Percentiles rank a stretch among this genome's conserved stretches.
Evolutionary conservation across 2,113 vertebrate species (phyloP).

Genomic region (Himantopus leucocephalus): DNA sequence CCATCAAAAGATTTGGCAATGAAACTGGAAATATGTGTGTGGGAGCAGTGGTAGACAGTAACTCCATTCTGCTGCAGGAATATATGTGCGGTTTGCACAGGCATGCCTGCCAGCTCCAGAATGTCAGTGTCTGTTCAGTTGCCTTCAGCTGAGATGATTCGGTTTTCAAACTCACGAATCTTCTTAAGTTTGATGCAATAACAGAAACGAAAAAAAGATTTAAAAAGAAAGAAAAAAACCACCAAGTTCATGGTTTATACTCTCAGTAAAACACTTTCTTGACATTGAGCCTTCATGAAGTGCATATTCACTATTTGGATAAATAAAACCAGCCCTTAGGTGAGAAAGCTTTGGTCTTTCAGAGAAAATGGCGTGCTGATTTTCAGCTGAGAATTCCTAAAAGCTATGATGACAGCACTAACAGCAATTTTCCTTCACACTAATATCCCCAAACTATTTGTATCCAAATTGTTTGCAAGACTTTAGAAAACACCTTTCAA

Average conservation of each 20-base stretch:
- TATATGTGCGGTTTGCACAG: background rate
- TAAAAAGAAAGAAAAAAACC: fast-evolving
- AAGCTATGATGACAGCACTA: background rate
- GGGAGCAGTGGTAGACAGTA: background rate
- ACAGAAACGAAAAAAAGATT: background rate
- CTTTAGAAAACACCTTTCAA: background rate
- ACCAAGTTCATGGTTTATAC: background rate
- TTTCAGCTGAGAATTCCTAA: background rate
- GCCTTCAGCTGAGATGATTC: background rate
- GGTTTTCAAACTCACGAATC: background rate
- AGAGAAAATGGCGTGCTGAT: background rate
- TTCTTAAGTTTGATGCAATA: background rate
- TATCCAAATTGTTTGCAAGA: background rate
- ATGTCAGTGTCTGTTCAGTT: background rate
- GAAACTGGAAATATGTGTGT: background rate
- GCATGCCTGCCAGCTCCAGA: background rate
- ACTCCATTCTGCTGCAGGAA: background rate
- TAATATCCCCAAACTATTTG: background rate
- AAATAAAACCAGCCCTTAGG: background rate
- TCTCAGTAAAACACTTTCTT: background rate
- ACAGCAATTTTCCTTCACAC: background rate
- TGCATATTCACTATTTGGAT: background rate
- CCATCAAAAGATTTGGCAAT: background rate
- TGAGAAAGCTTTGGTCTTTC: background rate
- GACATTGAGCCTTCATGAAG: background rate